Conservation (phyloP, 1,140 invertebrate species). For the Hypsibius dujardini region DNA sequence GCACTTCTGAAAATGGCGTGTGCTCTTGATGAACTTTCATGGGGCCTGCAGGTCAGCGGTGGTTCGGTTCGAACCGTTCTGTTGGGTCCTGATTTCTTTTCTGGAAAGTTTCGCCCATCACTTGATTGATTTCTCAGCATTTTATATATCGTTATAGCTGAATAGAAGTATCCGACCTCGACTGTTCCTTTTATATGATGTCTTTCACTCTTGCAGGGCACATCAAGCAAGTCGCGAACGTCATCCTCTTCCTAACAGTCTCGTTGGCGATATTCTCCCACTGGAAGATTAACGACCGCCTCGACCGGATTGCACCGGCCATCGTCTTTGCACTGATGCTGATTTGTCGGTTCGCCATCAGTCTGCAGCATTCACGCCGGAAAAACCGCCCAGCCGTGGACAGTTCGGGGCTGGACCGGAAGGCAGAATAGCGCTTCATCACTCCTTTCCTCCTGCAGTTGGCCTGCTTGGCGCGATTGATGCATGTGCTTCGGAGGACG, state of each 20-base stretch:
- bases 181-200: too few species aligned
- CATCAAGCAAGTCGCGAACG: constrained; percentile 9
- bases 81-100: too few species aligned
- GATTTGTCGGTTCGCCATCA: constrained; percentile 11
- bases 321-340: constrained; percentile 17
- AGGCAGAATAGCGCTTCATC: background rate
- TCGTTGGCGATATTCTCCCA: constrained; percentile 13
- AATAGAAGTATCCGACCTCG: too few species aligned
- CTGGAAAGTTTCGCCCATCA: background rate
- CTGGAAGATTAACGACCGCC: constrained; percentile 15
- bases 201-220: too few species aligned
- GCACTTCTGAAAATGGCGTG: too few species aligned
- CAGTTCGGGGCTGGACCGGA: background rate
- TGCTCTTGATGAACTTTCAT: too few species aligned
- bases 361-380: background rate
- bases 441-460: background rate
- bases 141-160: too few species aligned
- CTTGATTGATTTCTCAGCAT: too few species aligned
- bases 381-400: background rate
- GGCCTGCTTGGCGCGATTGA: too few species aligned
- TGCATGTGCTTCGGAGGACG: background rate
- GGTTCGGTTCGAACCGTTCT: too few species aligned
- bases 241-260: background rate
- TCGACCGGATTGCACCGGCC: constrained; percentile 3
- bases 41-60: too few species aligned